Evolutionary conservation across 2,888 invertebrate species (phyloP), one percentile per base, ranked within the genome.

Genomic region (Metopia argyrocephala): DNA sequence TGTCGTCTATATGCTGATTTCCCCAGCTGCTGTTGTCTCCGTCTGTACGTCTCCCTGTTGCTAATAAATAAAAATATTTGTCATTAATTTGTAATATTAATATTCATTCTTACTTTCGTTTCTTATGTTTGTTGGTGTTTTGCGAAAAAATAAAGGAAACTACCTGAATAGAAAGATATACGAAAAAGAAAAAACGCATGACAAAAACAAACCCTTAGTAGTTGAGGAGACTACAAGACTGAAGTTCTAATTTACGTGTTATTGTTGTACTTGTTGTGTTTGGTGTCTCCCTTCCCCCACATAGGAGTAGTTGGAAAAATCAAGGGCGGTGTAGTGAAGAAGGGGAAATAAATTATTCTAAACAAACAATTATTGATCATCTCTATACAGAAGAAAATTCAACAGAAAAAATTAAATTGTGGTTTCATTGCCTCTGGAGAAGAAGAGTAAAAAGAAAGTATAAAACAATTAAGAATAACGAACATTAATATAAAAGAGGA

Each of bases 321-420:
- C 31, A 21, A 38, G 15, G 38, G 38, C n/a, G n/a, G 9, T 12
- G 20, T n/a, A 59, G 3, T 23, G 27, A 66, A 20, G 23, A 27
- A 21, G 31, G 9, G 9, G 5, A 66, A 74, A 15, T 48, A 27
- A 27, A 52, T 48, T 21, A 75, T 52, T 68, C 45, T 9, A 54
- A 69, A 45, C 27, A 54, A 70, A 76, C 21, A 52, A 52, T 54
- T 78, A 78, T 78, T 78, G 71, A 78, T 66, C 25, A 71, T 46
- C 45, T 62, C 48, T 64, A 45, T 64, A 56, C 23, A 71, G 50
- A 50, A 76, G 25, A 65, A 68, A 68, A n/a, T 18, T 4, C 21
- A 45, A 57, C 7, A 48, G 25, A 62, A 5, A 69, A 52, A 28
- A 31, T 4, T 48, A 12, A 59, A 59, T n/a, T n/a, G n/a, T n/a